Conservation (phyloP, 2,888 invertebrate genomes). For the Bellardia bayeri region DNA sequence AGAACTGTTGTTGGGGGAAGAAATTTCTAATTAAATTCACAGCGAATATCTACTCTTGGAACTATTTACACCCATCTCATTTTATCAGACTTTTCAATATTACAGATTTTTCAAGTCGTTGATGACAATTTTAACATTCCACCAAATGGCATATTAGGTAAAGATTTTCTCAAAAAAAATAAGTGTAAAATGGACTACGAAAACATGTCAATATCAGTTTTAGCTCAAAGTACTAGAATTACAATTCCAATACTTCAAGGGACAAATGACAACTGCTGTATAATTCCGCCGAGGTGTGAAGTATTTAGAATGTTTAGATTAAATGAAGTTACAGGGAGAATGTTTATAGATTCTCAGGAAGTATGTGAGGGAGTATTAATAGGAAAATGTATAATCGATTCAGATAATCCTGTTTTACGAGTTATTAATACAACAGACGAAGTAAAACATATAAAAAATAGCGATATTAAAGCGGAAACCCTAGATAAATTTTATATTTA, state of each 20-base stretch:
- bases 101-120: slow-evolving; percentile 14
- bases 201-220: neutral
- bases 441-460: neutral
- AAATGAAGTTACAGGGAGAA: neutral
- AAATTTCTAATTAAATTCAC: neutral
- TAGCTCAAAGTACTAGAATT: neutral
- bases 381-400: slow-evolving; percentile 17
- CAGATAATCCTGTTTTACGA: neutral
- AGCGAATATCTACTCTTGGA: neutral
- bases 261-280: slow-evolving; percentile 1
- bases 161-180: slow-evolving; percentile 6
- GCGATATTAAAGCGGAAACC: neutral
- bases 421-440: slow-evolving; percentile 13
- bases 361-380: neutral
- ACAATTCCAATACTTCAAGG: slow-evolving; percentile 13
- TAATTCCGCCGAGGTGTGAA: slow-evolving; percentile 30
- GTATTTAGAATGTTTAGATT: slow-evolving; percentile 38
- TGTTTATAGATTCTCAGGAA: slow-evolving; percentile 41
- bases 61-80: neutral
- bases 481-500: slow-evolving; percentile 19
- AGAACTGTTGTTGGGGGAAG: slow-evolving; percentile 7
- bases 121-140: slow-evolving; percentile 6
- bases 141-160: neutral
- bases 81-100: slow-evolving; percentile 1
- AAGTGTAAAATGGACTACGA: neutral